Base-by-base conservation (phyloP, 2,113 vertebrate species). In the Suricata suricatta region DNA sequence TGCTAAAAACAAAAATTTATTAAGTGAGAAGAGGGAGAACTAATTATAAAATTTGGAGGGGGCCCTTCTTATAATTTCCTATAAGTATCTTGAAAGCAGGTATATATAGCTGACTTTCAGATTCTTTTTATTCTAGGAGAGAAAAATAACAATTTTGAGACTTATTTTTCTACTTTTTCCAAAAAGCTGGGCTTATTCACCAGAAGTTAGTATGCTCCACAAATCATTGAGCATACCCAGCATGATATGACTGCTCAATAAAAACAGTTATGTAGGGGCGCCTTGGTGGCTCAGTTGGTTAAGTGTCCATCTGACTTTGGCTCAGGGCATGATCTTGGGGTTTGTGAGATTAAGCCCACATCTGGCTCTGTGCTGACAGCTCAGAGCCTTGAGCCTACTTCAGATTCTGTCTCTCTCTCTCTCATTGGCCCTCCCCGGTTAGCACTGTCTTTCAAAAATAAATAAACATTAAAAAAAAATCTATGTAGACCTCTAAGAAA, bases 151-250 rank as follows among this genome's bases (percentile, higher is more conserved):
- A 63, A 29, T 13, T 44, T 29, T 85, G 81, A 63, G 29, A 90
- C 23, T 90, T 89, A 17, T 88, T 89, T 90, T 76, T 79, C 50
- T 79, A 68, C 71, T 50, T 85, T 47, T 96, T 25, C 50, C 12
- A 1, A 19, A 71, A 63, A 66, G 21, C 38, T 88, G 95, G 76
- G 60, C 21, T 96, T 96, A 94, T 23, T 83, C 66, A 95, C 41
- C 60, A 94, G 85, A 57, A 5, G 21, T 19, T 96, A 19, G 29
- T 64, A 68, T 69, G 13, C 35, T 5, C 25, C 7, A 57, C 74
- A 81, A 94, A 88, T 97, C 93, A 96, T 27, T 83, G 47, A 82
- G 1, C 10, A 83, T 85, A 93, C 69, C 52, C 25, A 94, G 23
- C 38, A 88, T 63, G 38, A 66, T 79, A 63, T 11, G 54, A 76